Evolutionary conservation across 2,113 vertebrate genomes (phyloP).

Genomic region (Callorhinus ursinus): DNA sequence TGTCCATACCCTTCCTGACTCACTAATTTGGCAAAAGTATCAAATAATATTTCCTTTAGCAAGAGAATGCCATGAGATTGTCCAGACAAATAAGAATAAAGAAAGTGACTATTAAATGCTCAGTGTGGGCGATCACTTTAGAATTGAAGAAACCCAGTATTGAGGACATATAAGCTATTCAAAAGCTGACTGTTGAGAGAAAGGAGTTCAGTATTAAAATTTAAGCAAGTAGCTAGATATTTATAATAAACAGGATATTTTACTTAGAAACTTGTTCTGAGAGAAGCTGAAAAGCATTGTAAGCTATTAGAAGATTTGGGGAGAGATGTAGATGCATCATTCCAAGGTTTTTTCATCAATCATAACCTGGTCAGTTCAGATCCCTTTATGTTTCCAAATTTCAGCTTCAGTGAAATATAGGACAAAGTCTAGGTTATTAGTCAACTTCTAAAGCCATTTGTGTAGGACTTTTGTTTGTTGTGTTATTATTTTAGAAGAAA

Average conservation of each 20-base stretch:
- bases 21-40: neutral
- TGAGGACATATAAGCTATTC: neutral
- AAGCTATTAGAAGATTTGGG: neutral
- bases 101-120: neutral
- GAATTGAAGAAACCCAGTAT: neutral
- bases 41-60: neutral
- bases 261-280: neutral
- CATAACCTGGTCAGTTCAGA: neutral
- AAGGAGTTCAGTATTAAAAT: neutral
- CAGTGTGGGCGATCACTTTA: neutral
- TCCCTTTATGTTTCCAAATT: constrained; percentile 11
- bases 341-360: neutral
- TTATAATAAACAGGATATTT: neutral
- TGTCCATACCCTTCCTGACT: neutral
- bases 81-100: neutral
- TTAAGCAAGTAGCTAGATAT: neutral
- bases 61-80: neutral
- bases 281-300: neutral
- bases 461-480: neutral
- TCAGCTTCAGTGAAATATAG: neutral
- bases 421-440: neutral
- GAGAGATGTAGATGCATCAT: neutral
- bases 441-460: neutral
- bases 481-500: neutral
- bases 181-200: neutral